A percentile compares a stretch with the other conserved stretches of the same genome.
Evolutionary conservation across 1,140 invertebrate genomes (phyloP).

Genomic region (Drosophila varians): DNA sequence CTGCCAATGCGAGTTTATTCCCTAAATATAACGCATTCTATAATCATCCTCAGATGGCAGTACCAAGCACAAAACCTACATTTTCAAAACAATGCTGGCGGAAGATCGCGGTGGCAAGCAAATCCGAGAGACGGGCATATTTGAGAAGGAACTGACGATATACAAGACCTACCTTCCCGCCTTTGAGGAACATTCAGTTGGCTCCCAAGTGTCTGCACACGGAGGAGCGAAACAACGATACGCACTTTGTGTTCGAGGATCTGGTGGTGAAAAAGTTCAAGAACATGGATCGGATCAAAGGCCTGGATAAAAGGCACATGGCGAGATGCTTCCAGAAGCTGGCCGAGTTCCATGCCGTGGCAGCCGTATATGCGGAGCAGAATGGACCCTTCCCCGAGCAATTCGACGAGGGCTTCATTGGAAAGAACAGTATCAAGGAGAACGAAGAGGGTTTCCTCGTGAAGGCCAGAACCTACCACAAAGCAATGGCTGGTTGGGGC

Average conservation of each 20-base stretch:
- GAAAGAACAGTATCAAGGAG: background rate
- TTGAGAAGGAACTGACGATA: constrained; percentile 61
- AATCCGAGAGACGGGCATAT: constrained; percentile 40
- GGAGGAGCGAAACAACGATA: constrained; percentile 24
- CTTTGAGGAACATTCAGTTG: constrained; percentile 56
- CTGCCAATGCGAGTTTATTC: too few species aligned
- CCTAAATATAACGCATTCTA: background rate
- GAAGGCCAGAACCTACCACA: constrained; percentile 24
- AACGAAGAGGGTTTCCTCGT: constrained; percentile 4
- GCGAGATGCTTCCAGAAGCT: constrained; percentile 84
- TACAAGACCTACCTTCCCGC: constrained; percentile 63
- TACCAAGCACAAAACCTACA: constrained; percentile 54
- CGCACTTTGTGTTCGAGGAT: constrained; percentile 69
- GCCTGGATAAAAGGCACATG: constrained; percentile 85
- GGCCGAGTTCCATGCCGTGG: constrained; percentile 85
- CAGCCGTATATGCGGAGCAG: constrained; percentile 61
- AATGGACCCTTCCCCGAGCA: constrained; percentile 40
- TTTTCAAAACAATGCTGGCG: constrained; percentile 68
- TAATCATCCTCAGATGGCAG: constrained; percentile 41
- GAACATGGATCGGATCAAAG: constrained; percentile 83
- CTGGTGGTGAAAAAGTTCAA: constrained; percentile 35
- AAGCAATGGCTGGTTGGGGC: constrained; percentile 58
- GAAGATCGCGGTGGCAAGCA: constrained; percentile 53
- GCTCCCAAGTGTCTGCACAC: constrained; percentile 59
- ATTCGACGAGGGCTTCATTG: constrained; percentile 55